A percentile compares a stretch with the other conserved stretches of the same genome.
phyloP scores from a whole-genome alignment of 2,113 vertebrate species.

The Clarias magur region DNA sequence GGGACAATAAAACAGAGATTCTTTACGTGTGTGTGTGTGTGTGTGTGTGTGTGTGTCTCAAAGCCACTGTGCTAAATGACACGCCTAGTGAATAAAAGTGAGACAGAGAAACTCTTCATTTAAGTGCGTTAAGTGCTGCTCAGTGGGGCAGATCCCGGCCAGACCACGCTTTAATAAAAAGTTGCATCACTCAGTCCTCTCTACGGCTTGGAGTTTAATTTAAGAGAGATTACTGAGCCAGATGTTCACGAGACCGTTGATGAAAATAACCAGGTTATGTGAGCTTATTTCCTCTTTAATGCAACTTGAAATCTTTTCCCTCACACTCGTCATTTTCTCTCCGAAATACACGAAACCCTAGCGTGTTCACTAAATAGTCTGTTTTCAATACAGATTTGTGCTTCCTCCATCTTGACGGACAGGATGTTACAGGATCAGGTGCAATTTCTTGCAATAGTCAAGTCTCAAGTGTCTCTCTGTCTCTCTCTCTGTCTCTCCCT shows the following conservation, averaged over 20 bases:
- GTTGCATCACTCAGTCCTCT: constrained; percentile 1
- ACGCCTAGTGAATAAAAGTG: background rate
- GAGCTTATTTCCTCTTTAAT: background rate
- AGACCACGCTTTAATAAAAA: constrained; percentile 33
- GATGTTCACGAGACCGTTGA: constrained; percentile 34
- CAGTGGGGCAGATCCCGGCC: constrained; percentile 43
- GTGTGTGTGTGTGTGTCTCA: background rate
- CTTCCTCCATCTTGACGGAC: background rate
- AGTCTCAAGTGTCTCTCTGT: background rate
- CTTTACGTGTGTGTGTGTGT: no score
- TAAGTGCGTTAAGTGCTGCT: background rate
- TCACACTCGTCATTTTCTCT: background rate
- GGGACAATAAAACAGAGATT: background rate
- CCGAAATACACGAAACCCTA: background rate
- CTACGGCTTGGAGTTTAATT: constrained; percentile 42
- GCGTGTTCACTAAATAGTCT: background rate
- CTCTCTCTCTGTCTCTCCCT: no score
- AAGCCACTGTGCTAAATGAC: background rate
- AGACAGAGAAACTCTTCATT: constrained; percentile 11
- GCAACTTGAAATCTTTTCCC: background rate
- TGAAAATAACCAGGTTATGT: background rate
- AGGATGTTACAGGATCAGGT: constrained; percentile 2
- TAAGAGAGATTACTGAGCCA: constrained; percentile 50
- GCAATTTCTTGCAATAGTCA: background rate
- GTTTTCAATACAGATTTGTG: background rate